Evolutionary conservation across 1,140 invertebrate species (phyloP), one percentile per base, ranked within the genome.

Genomic region (Metopolophium dirhodum): DNA sequence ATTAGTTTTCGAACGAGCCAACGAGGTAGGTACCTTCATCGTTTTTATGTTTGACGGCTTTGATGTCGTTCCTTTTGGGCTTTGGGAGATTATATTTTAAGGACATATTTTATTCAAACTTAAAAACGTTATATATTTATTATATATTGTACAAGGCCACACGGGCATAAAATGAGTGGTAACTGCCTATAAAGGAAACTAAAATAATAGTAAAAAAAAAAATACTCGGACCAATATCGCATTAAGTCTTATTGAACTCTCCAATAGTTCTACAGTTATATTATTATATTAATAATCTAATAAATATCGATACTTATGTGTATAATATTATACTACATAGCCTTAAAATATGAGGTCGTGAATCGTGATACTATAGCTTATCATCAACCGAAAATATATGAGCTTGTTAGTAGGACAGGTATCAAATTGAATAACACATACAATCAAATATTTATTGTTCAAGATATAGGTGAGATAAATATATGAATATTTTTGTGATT

Each of bases 31-130:
- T 77, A n/a, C 61, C 61, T n/a, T 77, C 30, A 77, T 35, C 87
- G 47, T 88, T 88, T 88, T 88, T 88, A 54, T 88, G 49, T 35
- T 51, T 41, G 30, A 3, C 2, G 22, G 22, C 87, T n/a, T 54
- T 35, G 87, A 88, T 51, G 18, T 77, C 14, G 45, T 47, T 87
- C 41, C 85, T 87, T 47, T 47, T 30, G 41, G 26, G 41, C 45
- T 49, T n/a, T 49, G 11, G 45, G 45, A 87, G 45, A 87, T 87
- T 87, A 87, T 87, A 47, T 87, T 83, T 37, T 83, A 41, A 83
- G 22, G 82, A 83, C 82, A 83, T 83, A 83, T 83, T 85, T 85
- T 85, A 85, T 85, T 85, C 37, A 85, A 85, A 85, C 37, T 41
- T 85, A 85, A 41, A 85, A 9, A 37, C 61, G 4, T n/a, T n/a